Base-by-base conservation (phyloP, 2,888 invertebrate genomes). In the Anoplius nigerrimus region DNA sequence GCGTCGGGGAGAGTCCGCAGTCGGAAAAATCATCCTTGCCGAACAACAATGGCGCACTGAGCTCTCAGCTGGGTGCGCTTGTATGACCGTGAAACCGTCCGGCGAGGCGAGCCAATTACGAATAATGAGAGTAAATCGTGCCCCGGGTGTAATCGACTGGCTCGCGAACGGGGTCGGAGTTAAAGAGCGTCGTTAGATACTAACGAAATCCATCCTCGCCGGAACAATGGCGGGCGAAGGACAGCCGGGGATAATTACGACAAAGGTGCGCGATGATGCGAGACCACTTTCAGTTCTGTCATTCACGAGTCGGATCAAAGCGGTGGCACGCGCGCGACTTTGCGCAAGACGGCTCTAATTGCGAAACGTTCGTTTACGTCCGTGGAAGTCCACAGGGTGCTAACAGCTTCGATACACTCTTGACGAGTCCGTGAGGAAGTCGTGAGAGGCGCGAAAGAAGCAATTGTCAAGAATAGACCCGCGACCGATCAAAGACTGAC, bases 41-140 rank as follows among this genome's bases (percentile, higher is more conserved):
- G 34, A 34, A 43, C 62, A 73, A 71, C 74, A 74, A 73, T 73
- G 68, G 73, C 67, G 59, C 56, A 55, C 63, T 55, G 58, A 60
- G 59, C 62, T 34, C 11, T 34, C 11, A 34, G 34, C 11, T 13
- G 34, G 34, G 34, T 34, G 6, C 34, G 34, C 34, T 11, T 6
- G 34, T 34, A 34, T 34, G 34, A 34, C 34, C 34, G 11, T 34
- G 34, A 34, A 34, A 34, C 34, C 34, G 11, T 34, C 34, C 34
- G 34, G 11, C 11, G n/a, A n/a, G 34, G 34, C 34, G 6, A 34
- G 34, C 78, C 82, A 82, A 82, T 82, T 82, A 82, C 82, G 69
- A 76, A 72, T 82, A 82, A 82, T 76, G 80, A 81, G 81, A 82
- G 81, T 81, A 79, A 76, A 76, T 69, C 76, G 75, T 52, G 52